phyloP scores from a whole-genome alignment of 2,797 vertebrate species.

The Argya squamiceps region DNA sequence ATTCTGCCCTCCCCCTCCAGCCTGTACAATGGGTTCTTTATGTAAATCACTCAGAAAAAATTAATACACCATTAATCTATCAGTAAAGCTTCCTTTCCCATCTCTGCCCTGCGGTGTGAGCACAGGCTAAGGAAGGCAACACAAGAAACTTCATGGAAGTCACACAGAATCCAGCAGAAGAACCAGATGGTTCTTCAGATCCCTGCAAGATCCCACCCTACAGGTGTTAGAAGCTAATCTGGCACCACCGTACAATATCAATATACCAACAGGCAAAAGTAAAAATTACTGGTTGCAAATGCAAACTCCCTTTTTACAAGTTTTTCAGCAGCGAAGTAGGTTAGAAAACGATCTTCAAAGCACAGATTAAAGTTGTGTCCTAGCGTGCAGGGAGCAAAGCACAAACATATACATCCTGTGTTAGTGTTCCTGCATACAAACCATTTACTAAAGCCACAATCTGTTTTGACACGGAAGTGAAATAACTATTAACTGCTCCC shows the following conservation, averaged over 20 bases:
- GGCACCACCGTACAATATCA: neutral
- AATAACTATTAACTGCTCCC: constrained; percentile 7
- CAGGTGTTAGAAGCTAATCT: neutral
- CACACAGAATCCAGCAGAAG: neutral
- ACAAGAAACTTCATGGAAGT: neutral
- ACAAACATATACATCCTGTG: constrained; percentile 43
- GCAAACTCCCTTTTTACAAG: neutral
- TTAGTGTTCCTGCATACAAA: constrained; percentile 47
- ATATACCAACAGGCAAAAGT: neutral
- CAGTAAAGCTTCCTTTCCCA: neutral
- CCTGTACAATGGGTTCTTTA: constrained; percentile 70
- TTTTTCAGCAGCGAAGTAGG: neutral
- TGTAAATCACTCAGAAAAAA: constrained; percentile 72
- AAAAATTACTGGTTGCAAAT: neutral
- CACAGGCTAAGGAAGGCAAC: neutral
- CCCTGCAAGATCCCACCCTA: neutral
- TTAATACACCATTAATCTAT: constrained; percentile 52
- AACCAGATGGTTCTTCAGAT: neutral
- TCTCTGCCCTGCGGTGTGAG: neutral
- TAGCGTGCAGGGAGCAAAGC: neutral
- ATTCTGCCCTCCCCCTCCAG: constrained; percentile 25
- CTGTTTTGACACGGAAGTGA: constrained; percentile 59
- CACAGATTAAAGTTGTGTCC: constrained; percentile 19
- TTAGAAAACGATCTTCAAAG: constrained; percentile 48
- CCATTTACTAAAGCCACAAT: constrained; percentile 55